Evolutionary conservation across 2,797 vertebrate genomes (phyloP).

Genomic region (Sebastes variabilis): DNA sequence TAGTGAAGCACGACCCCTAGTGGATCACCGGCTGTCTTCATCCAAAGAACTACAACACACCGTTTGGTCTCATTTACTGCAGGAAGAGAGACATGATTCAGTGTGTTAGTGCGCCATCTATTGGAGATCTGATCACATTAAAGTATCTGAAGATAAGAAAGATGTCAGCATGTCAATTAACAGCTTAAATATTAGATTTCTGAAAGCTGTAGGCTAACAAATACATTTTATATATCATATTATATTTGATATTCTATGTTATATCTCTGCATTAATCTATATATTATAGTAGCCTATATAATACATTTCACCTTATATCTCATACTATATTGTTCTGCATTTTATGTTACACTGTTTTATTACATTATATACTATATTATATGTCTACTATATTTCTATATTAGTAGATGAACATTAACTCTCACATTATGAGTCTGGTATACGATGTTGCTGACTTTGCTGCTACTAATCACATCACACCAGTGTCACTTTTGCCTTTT

Average conservation of each 20-base stretch:
- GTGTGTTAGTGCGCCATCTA: slow-evolving; percentile 74
- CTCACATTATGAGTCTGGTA: background rate
- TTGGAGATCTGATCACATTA: background rate
- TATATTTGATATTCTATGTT: too few relatives aligned
- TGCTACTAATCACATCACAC: background rate
- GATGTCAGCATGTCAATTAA: background rate
- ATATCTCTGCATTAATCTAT: too few relatives aligned
- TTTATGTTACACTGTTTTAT: background rate
- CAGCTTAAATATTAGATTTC: background rate
- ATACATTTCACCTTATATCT: background rate
- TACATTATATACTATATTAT: background rate
- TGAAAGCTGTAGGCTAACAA: background rate
- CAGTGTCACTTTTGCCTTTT: background rate
- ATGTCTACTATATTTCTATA: background rate
- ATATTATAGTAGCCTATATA: background rate
- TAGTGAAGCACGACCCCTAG: slow-evolving; percentile 51
- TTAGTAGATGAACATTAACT: background rate
- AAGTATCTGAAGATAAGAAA: background rate
- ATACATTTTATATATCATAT: background rate
- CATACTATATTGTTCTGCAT: background rate
- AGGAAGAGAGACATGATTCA: background rate
- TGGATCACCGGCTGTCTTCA: background rate
- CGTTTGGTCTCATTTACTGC: background rate
- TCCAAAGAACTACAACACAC: background rate
- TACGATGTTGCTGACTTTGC: background rate